A percentile compares a stretch with the other conserved stretches of the same genome.
Conservation (phyloP, 2,888 invertebrate species). For the Beris chalybata region DNA sequence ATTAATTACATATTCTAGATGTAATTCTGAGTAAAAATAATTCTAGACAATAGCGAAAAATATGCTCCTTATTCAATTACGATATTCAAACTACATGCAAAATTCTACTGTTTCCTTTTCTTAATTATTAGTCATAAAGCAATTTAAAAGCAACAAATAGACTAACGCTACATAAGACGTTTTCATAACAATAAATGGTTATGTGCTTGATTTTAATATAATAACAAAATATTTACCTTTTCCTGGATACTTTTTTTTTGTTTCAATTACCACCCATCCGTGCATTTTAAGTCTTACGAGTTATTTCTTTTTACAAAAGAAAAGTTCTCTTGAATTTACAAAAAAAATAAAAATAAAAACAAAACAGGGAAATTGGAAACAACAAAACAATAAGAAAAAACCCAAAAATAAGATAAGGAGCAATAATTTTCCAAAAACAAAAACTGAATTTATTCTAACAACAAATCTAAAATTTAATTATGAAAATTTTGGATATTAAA, state of each 20-base stretch:
- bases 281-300: conserved; percentile 2
- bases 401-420: background rate
- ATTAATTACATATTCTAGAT: no score
- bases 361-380: background rate
- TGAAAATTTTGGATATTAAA: conserved; percentile 1
- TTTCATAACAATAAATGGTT: no score
- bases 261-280: background rate
- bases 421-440: background rate
- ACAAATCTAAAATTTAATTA: conserved; percentile 36
- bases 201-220: background rate
- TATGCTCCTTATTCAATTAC: no score
- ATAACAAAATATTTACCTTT: conserved; percentile 9
- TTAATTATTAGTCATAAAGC: no score
- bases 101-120: no score
- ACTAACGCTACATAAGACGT: no score
- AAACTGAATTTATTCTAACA: conserved; percentile 32
- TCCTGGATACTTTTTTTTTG: conserved; percentile 2
- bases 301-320: background rate
- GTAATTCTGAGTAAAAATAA: no score
- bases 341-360: conserved; percentile 10
- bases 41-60: no score
- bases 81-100: no score
- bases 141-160: no score
- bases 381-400: background rate
- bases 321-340: conserved; percentile 7